Evolutionary conservation across 2,888 invertebrate species (phyloP).

Genomic region (Perizoma affinitatum): DNA sequence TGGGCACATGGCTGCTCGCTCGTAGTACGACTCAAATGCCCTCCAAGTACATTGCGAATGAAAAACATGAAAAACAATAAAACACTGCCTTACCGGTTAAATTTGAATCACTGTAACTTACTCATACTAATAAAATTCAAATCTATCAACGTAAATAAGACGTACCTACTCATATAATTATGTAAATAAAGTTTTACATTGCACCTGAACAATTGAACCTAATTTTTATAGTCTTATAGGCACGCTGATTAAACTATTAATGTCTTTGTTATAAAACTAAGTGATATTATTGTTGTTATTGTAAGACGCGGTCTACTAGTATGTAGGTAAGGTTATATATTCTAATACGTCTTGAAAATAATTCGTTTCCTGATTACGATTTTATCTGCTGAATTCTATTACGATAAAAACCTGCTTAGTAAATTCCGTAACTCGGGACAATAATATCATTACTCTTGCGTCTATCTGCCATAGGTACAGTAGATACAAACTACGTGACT

Average conservation of each 20-base stretch:
- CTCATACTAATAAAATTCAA: background rate
- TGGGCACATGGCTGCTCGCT: conserved; percentile 50
- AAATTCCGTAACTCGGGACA: too few relatives aligned
- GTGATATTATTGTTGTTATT: background rate
- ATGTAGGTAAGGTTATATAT: too few relatives aligned
- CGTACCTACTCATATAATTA: too few relatives aligned
- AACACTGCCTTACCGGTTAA: background rate
- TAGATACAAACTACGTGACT: too few relatives aligned
- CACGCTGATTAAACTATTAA: conserved; percentile 5
- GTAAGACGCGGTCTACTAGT: too few relatives aligned
- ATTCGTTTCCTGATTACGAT: too few relatives aligned
- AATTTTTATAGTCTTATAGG: conserved; percentile 20
- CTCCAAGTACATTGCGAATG: conserved; percentile 61
- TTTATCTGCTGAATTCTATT: too few relatives aligned
- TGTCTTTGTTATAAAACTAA: conserved; percentile 11
- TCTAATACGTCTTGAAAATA: too few relatives aligned
- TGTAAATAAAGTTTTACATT: conserved; percentile 1
- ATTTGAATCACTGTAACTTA: background rate
- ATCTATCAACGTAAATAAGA: conserved; percentile 2
- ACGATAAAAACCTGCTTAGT: too few relatives aligned
- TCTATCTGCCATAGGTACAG: too few relatives aligned
- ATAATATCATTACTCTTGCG: too few relatives aligned
- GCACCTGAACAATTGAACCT: conserved; percentile 10
- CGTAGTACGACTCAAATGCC: conserved; percentile 47
- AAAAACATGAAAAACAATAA: background rate